These are phyloP conservation scores for Lepidocyrtinus sp. DNA, from an alignment of 2,888 invertebrate genomes.

Conservation along the genomic window DNA sequence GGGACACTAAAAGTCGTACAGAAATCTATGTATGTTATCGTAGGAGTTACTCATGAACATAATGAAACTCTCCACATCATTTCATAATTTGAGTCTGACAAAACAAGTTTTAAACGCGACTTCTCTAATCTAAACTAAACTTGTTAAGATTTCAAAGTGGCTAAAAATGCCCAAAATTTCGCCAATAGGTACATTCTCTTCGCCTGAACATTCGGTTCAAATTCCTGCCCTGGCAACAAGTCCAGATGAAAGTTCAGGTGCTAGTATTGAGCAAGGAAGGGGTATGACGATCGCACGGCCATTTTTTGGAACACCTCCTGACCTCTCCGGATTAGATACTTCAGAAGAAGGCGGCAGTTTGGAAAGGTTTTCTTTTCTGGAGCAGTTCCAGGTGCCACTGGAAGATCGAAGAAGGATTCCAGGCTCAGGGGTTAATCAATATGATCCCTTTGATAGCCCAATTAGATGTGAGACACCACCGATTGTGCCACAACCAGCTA, in stretches of 20 bases:
- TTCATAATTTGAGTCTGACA: no score
- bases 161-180: no score
- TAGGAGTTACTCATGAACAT: no score
- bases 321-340: not conserved
- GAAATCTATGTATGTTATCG: no score
- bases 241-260: not conserved
- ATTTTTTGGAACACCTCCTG: not conserved
- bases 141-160: no score
- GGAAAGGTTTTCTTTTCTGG: not conserved
- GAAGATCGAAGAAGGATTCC: constrained; percentile 19
- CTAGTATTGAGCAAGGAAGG: constrained; percentile 4
- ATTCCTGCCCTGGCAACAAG: not conserved
- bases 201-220: not conserved
- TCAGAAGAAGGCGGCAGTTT: not conserved
- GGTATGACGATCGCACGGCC: not conserved
- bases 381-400: not conserved
- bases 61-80: no score
- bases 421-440: constrained; percentile 31
- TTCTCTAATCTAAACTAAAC: no score
- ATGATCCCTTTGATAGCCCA: constrained; percentile 1
- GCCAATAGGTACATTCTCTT: no score
- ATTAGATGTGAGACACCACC: not conserved
- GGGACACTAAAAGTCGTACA: no score
- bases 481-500: not conserved
- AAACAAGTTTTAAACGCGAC: no score